Evolutionary conservation across 2,888 invertebrate genomes (phyloP), one percentile per base, ranked within the genome.

Genomic region (Chrysotoxum bicinctum): DNA sequence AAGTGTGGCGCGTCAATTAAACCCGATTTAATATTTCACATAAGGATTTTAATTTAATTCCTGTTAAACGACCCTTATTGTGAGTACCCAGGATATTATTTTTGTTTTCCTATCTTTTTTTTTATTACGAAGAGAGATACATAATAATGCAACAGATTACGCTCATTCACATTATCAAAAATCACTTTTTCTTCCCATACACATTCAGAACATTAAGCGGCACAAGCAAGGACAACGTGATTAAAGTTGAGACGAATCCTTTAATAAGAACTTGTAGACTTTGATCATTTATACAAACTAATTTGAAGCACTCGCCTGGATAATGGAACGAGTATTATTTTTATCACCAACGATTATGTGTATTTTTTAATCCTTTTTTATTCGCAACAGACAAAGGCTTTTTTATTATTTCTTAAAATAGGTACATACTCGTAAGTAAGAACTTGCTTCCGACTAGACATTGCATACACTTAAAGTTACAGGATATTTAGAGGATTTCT

Each of bases 121-220:
- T 66, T 58, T n/a, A 30, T 9, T 8, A 60, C 26, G 16, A 4
- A 48, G 16, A 58, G 26, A 50, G 8, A 64, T n/a, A 40, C 70
- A 76, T 35, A 72, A 54, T 48, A 72, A n/a, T 84, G 84, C 84
- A 84, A 84, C 84, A 84, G 84, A 84, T 84, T 80, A 60, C 40
- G 60, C 66, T 72, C 74, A 78, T 78, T 84, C 84, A 80, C 80
- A 76, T 62, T 48, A 56, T 66, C 52, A 70, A 69, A 74, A 62
- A 74, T 69, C 32, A 69, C 78, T 74, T 50, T 35, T 50, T 30
- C 40, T 37, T 45, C 54, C 48, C 21, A 64, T 26, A 68, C 73
- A 64, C 48, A 68, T 73, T 69, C 35, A 35, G 10, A 48, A 43
- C 40, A 16, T 32, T 30, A 43, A 43, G 37, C 35, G 60, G 37